Base-by-base conservation (phyloP, 2,797 vertebrate species). In the Buceros bicornis region DNA sequence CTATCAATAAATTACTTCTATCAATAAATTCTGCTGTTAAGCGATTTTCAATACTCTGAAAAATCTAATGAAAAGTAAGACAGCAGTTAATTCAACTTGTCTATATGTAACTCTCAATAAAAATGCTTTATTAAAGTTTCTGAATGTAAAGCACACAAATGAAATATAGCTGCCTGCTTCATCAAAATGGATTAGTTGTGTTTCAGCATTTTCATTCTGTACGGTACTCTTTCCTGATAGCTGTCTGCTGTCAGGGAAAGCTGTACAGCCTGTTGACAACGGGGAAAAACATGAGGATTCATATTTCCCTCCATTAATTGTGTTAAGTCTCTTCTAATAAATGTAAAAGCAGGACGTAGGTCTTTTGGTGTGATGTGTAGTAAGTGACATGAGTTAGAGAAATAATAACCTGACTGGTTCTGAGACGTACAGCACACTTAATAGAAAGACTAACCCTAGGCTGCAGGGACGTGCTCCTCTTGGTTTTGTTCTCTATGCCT, bases 151-250 rank as follows among this genome's bases (percentile, higher is more conserved):
- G 14, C 48, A 73, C 26, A 71, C 19, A 91, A 71, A 82, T 90
- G 77, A 88, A 81, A 91, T 61, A 74, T 67, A 90, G 14, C 60
- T 93, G 51, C 58, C 70, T 84, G 33, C 56, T 92, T 67, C 48
- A 24, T 93, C 83, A 87, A 82, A 95, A 90, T 90, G 88, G 90
- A 54, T 96, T 95, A 92, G 42, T 77, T 70, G 28, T 61, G 16
- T 90, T 95, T 89, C 80, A 87, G 78, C 78, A 74, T 80, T 89
- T 91, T 97, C 76, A 31, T 90, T 95, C 90, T 89, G 56, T 56
- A 37, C 77, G 60, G 94, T 95, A 43, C 24, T 67, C 37, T 58
- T 82, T 64, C 33, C 69, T 85, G 84, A 93, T 89, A 91, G 71
- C 81, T 87, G 64, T 92, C 86, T 89, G 73, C 67, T 93, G 81